Evolutionary conservation across 2,888 invertebrate species (phyloP).

Genomic region (Drosophila putrida): DNA sequence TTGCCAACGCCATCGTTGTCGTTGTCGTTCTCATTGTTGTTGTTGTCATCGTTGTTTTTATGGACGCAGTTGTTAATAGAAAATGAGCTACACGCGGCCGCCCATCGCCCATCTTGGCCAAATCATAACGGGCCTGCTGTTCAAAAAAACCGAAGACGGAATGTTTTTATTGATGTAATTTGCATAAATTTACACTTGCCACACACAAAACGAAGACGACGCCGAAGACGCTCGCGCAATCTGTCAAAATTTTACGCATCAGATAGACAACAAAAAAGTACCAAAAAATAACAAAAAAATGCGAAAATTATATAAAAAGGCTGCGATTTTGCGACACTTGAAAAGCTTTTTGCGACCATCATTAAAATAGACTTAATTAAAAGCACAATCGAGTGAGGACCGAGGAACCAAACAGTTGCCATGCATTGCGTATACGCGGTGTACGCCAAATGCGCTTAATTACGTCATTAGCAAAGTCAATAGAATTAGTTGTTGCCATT

Average conservation of each 20-base stretch:
- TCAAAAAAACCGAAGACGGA: slow-evolving; percentile 67
- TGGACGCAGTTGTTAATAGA: slow-evolving; percentile 82
- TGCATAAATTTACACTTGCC: slow-evolving; percentile 81
- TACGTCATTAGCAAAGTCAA: slow-evolving; percentile 84
- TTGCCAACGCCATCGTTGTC: slow-evolving; percentile 40
- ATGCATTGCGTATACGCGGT: slow-evolving; percentile 55
- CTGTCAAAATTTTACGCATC: slow-evolving; percentile 55
- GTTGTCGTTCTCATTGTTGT: slow-evolving; percentile 13
- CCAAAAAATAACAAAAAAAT: slow-evolving; percentile 5
- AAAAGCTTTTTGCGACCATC: slow-evolving; percentile 50
- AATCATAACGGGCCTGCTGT: slow-evolving; percentile 68
- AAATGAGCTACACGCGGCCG: slow-evolving; percentile 75
- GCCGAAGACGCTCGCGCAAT: slow-evolving; percentile 31
- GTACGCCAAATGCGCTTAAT: slow-evolving; percentile 75
- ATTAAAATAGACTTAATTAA: slow-evolving; percentile 75
- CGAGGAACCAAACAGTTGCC: slow-evolving; percentile 24
- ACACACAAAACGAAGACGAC: slow-evolving; percentile 26
- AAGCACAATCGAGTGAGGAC: slow-evolving; percentile 55
- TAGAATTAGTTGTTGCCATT: slow-evolving; percentile 73
- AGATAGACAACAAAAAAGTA: slow-evolving; percentile 11
- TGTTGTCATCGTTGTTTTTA: slow-evolving; percentile 59
- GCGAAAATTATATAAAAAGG: slow-evolving; percentile 14
- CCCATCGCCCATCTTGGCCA: slow-evolving; percentile 73
- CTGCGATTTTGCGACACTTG: slow-evolving; percentile 32
- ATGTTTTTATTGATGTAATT: slow-evolving; percentile 83